Evolutionary conservation across 2,797 vertebrate genomes (phyloP).

Genomic region (Gymnopithys bicolor): DNA sequence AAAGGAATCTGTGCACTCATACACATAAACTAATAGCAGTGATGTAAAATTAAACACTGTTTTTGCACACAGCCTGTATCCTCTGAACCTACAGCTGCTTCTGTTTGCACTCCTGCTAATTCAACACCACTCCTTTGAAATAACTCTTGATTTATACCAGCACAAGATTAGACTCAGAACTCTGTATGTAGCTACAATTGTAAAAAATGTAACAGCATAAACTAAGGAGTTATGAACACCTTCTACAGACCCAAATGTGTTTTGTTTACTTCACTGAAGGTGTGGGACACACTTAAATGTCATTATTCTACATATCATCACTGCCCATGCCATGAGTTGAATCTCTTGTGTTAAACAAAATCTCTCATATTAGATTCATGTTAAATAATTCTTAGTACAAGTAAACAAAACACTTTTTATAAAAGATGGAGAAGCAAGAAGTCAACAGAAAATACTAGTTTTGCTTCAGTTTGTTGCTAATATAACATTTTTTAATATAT

Average conservation of each 20-base stretch:
- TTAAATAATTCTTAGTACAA: neutral
- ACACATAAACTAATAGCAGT: neutral
- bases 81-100: neutral
- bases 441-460: slow-evolving; percentile 11
- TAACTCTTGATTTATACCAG: neutral
- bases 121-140: neutral
- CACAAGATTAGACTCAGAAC: neutral
- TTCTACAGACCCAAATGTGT: neutral
- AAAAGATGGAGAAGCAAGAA: neutral
- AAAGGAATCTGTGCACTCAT: neutral
- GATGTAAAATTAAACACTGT: neutral
- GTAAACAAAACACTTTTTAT: neutral
- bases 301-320: neutral
- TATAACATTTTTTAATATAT: neutral
- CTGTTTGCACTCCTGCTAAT: neutral
- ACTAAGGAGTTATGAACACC: neutral
- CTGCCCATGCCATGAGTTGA: neutral
- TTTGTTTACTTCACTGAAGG: neutral
- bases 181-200: neutral
- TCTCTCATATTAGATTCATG: neutral
- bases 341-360: neutral
- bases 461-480: neutral
- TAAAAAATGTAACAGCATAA: neutral
- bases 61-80: neutral
- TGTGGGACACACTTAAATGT: neutral